phyloP scores from a whole-genome alignment of 2,888 invertebrate genomes.

The Subacronicta megacephala region DNA sequence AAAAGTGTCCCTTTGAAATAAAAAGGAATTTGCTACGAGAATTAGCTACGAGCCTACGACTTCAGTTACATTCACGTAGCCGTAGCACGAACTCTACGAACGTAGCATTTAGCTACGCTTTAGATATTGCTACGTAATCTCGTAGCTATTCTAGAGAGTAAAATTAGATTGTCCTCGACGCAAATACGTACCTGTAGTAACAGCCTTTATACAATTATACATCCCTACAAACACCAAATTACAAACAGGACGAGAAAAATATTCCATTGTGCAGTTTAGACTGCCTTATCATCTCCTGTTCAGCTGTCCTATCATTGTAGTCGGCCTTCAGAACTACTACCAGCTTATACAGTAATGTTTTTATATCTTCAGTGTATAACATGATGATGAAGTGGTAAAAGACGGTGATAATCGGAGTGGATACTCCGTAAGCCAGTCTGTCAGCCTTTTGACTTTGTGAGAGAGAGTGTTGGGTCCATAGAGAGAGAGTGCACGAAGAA shows the following conservation, averaged over 20 bases:
- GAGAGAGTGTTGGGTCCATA: slow-evolving; percentile 31
- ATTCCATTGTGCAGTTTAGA: slow-evolving; percentile 27
- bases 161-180: too few species aligned
- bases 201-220: slow-evolving; percentile 14
- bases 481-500: slow-evolving; percentile 18
- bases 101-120: neutral
- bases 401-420: slow-evolving; percentile 24
- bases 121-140: neutral
- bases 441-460: slow-evolving; percentile 25
- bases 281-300: slow-evolving; percentile 26
- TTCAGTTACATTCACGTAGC: neutral
- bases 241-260: slow-evolving; percentile 33
- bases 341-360: slow-evolving; percentile 16
- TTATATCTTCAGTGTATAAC: slow-evolving; percentile 19
- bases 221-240: slow-evolving; percentile 29
- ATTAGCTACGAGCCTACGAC: neutral
- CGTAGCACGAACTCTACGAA: neutral
- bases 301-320: slow-evolving; percentile 28
- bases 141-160: neutral
- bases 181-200: slow-evolving; percentile 14
- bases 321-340: slow-evolving; percentile 20
- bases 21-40: too few species aligned
- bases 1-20: too few species aligned
- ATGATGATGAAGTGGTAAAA: slow-evolving; percentile 33
- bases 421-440: slow-evolving; percentile 20